These are phyloP conservation scores for Hymenochirus boettgeri DNA, from an alignment of 2,113 vertebrate species.

Conservation along the genomic window DNA sequence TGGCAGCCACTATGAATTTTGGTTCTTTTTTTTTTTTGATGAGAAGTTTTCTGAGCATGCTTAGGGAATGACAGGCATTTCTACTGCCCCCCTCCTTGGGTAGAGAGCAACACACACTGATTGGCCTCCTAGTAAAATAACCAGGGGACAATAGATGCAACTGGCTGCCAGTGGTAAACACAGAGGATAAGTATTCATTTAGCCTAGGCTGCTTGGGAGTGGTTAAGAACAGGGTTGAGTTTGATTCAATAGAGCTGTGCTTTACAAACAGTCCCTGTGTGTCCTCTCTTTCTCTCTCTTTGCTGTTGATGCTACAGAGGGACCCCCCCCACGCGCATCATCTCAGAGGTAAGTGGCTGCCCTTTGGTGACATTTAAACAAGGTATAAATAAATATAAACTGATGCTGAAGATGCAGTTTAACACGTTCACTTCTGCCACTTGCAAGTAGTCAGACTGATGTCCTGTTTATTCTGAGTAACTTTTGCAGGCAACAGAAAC, in stretches of 20 bases:
- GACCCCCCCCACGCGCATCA: slow-evolving; percentile 51
- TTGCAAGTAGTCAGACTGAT: no score
- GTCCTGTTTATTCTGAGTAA: no score
- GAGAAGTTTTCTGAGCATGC: slow-evolving; percentile 76
- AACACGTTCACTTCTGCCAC: no score
- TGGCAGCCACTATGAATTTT: slow-evolving; percentile 67
- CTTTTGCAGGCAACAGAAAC: no score
- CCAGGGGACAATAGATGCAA: slow-evolving; percentile 70
- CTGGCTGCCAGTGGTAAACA: slow-evolving; percentile 69
- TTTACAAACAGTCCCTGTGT: slow-evolving; percentile 45
- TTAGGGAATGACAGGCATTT: slow-evolving; percentile 75
- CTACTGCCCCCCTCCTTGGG: slow-evolving; percentile 66
- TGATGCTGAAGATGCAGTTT: not conserved
- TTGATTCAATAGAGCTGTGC: slow-evolving; percentile 68
- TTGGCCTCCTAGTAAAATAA: slow-evolving; percentile 66
- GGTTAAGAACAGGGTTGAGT: slow-evolving; percentile 65
- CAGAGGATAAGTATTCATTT: slow-evolving; percentile 67
- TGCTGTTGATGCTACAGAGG: slow-evolving; percentile 50
- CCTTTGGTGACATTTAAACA: no score
- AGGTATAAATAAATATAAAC: no score
- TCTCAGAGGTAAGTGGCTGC: slow-evolving; percentile 62
- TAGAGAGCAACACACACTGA: slow-evolving; percentile 53
- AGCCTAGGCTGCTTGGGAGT: slow-evolving; percentile 73
- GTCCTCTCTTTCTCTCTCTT: no score
- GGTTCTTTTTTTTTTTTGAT: slow-evolving; percentile 70